Conservation (phyloP, 2,888 invertebrate species). For the Enchytraeus crypticus region DNA sequence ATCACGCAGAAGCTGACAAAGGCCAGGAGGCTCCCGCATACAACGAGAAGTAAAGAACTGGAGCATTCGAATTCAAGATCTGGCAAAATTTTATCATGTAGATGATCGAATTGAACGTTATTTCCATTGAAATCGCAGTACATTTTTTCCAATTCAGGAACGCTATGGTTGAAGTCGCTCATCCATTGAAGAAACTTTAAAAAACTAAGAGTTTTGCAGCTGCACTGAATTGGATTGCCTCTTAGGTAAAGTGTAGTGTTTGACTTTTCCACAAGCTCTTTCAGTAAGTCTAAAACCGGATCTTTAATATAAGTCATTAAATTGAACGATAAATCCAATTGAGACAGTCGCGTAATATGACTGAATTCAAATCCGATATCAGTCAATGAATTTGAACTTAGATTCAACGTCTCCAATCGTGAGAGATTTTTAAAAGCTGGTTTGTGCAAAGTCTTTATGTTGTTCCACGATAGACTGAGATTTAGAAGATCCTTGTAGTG, state of each 20-base stretch:
- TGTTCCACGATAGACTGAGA: conserved; percentile 1
- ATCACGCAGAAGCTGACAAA: not conserved
- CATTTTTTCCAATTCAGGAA: not conserved
- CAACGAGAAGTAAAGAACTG: not conserved
- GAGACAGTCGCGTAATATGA: not conserved
- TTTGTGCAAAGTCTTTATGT: not conserved
- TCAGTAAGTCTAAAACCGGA: not conserved
- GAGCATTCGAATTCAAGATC: not conserved
- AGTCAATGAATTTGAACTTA: not conserved
- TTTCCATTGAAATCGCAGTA: not conserved
- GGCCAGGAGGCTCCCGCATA: not conserved
- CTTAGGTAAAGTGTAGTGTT: not conserved
- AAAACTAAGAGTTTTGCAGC: not conserved
- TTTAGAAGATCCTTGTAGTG: not conserved
- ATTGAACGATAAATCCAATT: not conserved
- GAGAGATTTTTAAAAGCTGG: not conserved
- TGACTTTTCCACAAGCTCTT: not conserved
- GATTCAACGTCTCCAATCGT: not conserved
- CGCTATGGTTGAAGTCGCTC: not conserved
- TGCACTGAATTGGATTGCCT: not conserved
- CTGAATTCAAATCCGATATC: not conserved
- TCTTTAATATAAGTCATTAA: not conserved
- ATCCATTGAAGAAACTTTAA: not conserved
- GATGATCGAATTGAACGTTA: not conserved
- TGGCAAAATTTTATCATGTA: not conserved